phyloP scores from a whole-genome alignment of 2,797 vertebrate species.

The Moxostoma hubbsi region DNA sequence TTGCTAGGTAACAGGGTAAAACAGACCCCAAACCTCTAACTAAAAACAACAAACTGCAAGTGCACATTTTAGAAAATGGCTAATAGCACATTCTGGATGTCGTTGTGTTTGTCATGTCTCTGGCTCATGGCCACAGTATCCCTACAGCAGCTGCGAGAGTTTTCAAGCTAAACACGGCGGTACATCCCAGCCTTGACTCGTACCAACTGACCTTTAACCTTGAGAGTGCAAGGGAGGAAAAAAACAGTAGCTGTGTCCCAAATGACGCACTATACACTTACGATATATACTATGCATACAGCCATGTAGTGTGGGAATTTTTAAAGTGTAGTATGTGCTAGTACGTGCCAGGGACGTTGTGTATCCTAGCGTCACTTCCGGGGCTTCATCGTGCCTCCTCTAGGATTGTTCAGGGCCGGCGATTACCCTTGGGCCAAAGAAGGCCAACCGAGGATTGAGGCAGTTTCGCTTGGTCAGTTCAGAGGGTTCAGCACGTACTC shows the following conservation, averaged over 20 bases:
- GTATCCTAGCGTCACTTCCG: no score
- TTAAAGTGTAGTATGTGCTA: no score
- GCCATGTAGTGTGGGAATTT: no score
- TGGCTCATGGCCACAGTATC: slow-evolving; percentile 18
- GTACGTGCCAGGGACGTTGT: no score
- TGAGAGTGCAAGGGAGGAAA: neutral
- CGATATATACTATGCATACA: no score
- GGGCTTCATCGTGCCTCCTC: no score
- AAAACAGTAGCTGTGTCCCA: neutral
- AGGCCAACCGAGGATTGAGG: no score
- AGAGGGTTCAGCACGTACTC: no score
- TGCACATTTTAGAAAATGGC: slow-evolving; percentile 36
- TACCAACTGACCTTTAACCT: slow-evolving; percentile 12
- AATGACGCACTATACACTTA: no score
- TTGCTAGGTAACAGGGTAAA: slow-evolving; percentile 46
- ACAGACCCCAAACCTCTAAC: slow-evolving; percentile 34
- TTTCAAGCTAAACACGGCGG: slow-evolving; percentile 14
- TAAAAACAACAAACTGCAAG: slow-evolving; percentile 41
- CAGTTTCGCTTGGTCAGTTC: no score
- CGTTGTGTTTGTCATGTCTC: slow-evolving; percentile 6
- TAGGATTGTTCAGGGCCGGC: no score
- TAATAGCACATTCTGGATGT: slow-evolving; percentile 34
- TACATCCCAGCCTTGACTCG: slow-evolving; percentile 22
- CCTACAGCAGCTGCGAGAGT: slow-evolving; percentile 18
- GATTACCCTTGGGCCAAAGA: no score